These are phyloP conservation scores for Nephrotoma flavescens DNA, from an alignment of 2,888 invertebrate species.

Conservation along the genomic window DNA sequence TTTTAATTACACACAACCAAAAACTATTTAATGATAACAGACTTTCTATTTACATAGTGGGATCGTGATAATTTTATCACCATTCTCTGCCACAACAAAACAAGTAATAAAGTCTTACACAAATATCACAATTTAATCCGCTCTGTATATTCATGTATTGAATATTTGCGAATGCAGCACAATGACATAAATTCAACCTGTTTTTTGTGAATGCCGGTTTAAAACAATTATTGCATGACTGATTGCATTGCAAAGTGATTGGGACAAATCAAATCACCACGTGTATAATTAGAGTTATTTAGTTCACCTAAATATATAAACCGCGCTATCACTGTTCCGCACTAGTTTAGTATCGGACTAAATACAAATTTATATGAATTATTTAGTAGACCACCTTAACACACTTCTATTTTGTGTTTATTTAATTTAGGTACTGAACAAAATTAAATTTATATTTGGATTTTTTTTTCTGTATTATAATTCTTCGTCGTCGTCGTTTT, in stretches of 20 bases:
- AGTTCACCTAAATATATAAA: background rate
- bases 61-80: background rate
- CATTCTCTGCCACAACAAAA: background rate
- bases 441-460: background rate
- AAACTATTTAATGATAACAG: background rate
- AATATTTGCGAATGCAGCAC: background rate
- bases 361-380: background rate
- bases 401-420: background rate
- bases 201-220: background rate
- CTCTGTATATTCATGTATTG: background rate
- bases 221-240: background rate
- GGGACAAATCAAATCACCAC: background rate
- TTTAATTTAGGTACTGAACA: background rate
- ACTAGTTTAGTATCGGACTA: background rate
- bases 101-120: background rate
- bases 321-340: background rate
- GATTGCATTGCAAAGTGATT: background rate
- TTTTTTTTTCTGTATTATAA: background rate
- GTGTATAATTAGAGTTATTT: background rate
- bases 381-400: conserved; percentile 9
- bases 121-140: background rate
- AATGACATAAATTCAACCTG: background rate
- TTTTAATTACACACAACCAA: background rate
- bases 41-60: background rate
- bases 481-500: background rate